A percentile compares a stretch with the other conserved stretches of the same genome.
Conservation (phyloP, 2,888 invertebrate genomes). For the Microdon myrmicae region DNA sequence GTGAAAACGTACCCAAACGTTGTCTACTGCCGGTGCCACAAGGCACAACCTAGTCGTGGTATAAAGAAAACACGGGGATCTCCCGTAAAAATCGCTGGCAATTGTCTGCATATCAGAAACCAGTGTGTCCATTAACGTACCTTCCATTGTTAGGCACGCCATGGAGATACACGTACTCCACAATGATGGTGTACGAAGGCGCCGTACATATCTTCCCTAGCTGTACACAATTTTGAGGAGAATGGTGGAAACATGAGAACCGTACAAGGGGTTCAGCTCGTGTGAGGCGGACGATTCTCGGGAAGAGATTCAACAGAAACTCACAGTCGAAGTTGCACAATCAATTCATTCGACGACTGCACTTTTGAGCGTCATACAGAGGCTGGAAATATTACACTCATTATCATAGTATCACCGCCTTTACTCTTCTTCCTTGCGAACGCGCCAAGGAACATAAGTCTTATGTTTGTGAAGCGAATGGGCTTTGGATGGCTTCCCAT, state of each 20-base stretch:
- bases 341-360: constrained; percentile 40
- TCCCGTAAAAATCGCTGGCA: constrained; percentile 1
- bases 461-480: too few relatives aligned
- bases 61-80: constrained; percentile 13
- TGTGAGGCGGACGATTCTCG: constrained; percentile 31
- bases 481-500: too few relatives aligned
- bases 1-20: constrained; percentile 33
- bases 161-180: constrained; percentile 5
- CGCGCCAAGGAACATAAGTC: too few relatives aligned
- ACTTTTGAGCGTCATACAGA: constrained; percentile 49
- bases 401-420: constrained; percentile 18
- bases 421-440: constrained; percentile 31
- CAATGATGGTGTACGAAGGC: too few relatives aligned
- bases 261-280: constrained; percentile 21
- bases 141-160: constrained; percentile 39
- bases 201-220: background rate
- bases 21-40: constrained; percentile 12
- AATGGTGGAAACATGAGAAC: constrained; percentile 11
- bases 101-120: constrained; percentile 31
- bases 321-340: constrained; percentile 46
- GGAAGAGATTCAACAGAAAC: constrained; percentile 22
- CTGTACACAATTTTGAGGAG: background rate
- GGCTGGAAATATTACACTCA: constrained; percentile 25
- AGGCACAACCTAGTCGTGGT: background rate
- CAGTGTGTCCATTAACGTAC: constrained; percentile 49